Percentiles rank a stretch among this genome's conserved stretches.
Evolutionary conservation across 2,888 invertebrate species (phyloP).

Genomic region (Chaetoderma sp.): DNA sequence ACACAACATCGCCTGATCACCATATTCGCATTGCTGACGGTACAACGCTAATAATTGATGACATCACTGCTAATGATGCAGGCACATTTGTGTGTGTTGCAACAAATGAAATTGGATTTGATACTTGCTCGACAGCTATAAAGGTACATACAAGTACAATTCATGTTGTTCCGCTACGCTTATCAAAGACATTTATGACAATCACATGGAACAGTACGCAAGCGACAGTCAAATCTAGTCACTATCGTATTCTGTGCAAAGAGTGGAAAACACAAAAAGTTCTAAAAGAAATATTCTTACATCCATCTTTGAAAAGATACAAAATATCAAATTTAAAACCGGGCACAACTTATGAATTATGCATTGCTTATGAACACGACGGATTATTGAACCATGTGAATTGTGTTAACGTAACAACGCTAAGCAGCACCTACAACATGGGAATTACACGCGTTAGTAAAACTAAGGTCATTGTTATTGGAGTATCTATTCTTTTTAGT

Average conservation of each 20-base stretch:
- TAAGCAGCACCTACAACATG: constrained; percentile 26
- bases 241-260: constrained; percentile 61
- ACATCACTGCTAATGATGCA: constrained; percentile 50
- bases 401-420: constrained; percentile 52
- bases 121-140: constrained; percentile 57
- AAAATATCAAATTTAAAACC: constrained; percentile 68
- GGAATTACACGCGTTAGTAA: constrained; percentile 48
- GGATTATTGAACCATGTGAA: constrained; percentile 46
- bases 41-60: constrained; percentile 21
- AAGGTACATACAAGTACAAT: constrained; percentile 63
- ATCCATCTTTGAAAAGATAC: constrained; percentile 61
- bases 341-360: constrained; percentile 69
- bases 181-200: constrained; percentile 47
- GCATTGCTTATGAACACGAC: constrained; percentile 65
- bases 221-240: constrained; percentile 41
- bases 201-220: constrained; percentile 48
- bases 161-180: constrained; percentile 55
- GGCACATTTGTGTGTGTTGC: constrained; percentile 70
- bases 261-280: background rate
- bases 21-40: constrained; percentile 54
- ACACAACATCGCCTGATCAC: constrained; percentile 55
- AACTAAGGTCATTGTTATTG: constrained; percentile 50
- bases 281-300: constrained; percentile 44
- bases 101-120: constrained; percentile 60
- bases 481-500: constrained; percentile 48